Percentiles rank a stretch among this genome's conserved stretches.
Evolutionary conservation across 1,140 invertebrate genomes (phyloP).

Genomic region (Bombus sibiricus): DNA sequence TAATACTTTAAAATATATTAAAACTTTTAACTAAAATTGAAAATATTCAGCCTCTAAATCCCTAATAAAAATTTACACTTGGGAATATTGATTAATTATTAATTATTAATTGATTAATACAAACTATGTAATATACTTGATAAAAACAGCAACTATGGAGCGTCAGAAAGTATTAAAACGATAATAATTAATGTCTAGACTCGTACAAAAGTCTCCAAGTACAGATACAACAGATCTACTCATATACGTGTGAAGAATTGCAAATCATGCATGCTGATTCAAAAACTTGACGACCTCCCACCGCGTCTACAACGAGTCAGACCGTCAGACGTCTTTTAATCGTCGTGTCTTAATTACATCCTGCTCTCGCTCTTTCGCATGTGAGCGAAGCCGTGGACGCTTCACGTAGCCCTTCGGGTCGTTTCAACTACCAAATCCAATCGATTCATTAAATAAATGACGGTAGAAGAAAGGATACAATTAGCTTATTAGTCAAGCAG

Average conservation of each 20-base stretch:
- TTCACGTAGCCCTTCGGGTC: conserved; percentile 11
- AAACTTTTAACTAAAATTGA: background rate
- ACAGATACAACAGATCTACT: background rate
- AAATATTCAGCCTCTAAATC: background rate
- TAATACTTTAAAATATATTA: background rate
- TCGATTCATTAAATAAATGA: background rate
- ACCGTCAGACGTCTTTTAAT: conserved; percentile 39
- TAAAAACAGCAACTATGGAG: background rate
- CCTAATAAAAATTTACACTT: background rate
- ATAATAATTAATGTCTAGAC: background rate
- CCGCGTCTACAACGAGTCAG: background rate
- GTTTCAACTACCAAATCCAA: conserved; percentile 39
- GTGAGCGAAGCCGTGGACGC: background rate
- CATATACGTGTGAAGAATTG: conserved; percentile 1
- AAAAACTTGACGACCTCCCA: conserved; percentile 36
- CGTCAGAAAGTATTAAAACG: background rate
- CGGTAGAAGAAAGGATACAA: conserved; percentile 15
- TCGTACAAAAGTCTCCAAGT: background rate
- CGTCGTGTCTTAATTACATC: conserved; percentile 58
- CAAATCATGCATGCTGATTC: background rate
- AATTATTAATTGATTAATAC: too few relatives aligned
- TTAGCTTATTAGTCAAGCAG: background rate
- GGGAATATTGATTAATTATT: background rate
- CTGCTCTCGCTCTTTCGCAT: conserved; percentile 28
- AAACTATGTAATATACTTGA: background rate